These are phyloP conservation scores for Poicephalus meyeri DNA, from an alignment of 2,113 vertebrate species.

Conservation along the genomic window DNA sequence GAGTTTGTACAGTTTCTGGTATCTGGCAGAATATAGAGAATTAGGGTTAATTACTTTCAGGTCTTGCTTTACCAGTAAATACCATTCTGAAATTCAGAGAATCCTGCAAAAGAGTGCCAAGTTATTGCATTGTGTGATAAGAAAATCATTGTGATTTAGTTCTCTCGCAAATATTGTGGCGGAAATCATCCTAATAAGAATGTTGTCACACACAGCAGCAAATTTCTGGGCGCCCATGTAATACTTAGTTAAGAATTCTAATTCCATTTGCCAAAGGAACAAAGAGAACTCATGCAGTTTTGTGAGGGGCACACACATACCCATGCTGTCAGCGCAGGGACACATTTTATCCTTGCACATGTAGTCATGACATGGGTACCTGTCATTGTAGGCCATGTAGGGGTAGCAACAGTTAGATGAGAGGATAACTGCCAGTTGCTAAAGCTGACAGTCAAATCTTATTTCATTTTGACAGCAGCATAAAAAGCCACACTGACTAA, in stretches of 20 bases:
- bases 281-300: fast-evolving
- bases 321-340: not conserved
- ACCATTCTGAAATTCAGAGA: not conserved
- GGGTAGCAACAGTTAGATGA: not conserved
- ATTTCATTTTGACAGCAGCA: not conserved
- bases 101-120: not conserved
- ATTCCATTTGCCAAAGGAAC: not conserved
- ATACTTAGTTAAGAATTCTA: not conserved
- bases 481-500: not conserved
- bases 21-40: not conserved
- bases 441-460: not conserved
- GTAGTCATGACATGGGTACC: not conserved
- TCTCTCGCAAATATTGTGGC: not conserved
- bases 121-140: not conserved
- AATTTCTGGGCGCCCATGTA: not conserved
- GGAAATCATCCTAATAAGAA: not conserved
- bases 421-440: not conserved
- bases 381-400: not conserved
- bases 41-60: not conserved
- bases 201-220: not conserved
- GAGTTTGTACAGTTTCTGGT: not conserved
- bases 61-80: not conserved
- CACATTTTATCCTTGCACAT: not conserved
- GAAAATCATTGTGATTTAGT: not conserved
- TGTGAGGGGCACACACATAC: not conserved